Evolutionary conservation across 2,797 vertebrate species (phyloP).

Genomic region (Thamnophis elegans): DNA sequence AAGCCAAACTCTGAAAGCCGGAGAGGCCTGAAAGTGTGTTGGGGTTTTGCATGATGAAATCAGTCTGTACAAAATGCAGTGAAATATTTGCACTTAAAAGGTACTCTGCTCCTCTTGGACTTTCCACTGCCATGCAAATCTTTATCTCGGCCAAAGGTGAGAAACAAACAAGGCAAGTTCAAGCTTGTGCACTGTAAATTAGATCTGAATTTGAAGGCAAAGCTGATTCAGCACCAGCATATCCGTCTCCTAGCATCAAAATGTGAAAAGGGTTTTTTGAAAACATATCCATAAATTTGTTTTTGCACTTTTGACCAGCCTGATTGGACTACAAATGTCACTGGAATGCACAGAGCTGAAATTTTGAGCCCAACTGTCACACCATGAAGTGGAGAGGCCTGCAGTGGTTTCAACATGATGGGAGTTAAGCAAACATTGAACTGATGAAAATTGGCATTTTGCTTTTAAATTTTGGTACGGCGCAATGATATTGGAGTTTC

Average conservation of each 20-base stretch:
- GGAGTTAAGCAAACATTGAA: neutral
- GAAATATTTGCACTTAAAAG: neutral
- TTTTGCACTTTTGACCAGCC: neutral
- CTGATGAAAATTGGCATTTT: neutral
- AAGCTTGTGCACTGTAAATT: accelerated
- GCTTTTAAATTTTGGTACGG: neutral
- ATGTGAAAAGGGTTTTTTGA: neutral
- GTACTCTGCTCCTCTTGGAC: neutral
- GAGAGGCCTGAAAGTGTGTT: neutral
- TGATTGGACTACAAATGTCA: neutral
- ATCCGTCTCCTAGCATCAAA: neutral
- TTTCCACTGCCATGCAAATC: neutral
- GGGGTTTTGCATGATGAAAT: neutral
- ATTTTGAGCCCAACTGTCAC: neutral
- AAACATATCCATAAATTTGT: neutral
- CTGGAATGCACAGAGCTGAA: neutral
- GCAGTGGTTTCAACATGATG: neutral
- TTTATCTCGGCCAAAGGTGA: slow-evolving; percentile 20
- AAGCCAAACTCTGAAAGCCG: neutral
- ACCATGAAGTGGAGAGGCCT: neutral
- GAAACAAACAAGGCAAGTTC: neutral
- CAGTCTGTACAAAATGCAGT: neutral
- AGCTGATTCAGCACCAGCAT: neutral
- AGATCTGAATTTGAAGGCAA: neutral
- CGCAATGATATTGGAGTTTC: neutral